Base-by-base conservation (phyloP, 2,888 invertebrate species). In the Leptopterna dolabrata region DNA sequence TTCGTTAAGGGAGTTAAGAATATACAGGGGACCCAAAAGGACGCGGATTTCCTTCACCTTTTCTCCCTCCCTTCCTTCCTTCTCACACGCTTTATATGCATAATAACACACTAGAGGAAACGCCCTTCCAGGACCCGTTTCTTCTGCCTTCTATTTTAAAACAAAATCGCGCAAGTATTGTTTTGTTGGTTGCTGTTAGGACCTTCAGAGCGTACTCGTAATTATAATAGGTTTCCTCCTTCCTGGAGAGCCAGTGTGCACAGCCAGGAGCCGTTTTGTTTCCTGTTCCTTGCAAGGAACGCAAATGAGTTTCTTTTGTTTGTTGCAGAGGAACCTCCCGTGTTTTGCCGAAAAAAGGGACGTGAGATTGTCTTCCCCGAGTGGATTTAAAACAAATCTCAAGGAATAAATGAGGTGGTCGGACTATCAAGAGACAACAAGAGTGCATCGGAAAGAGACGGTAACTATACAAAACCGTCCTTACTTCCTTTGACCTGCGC, bases 81-180 rank as follows among this genome's bases (percentile, higher is more conserved):
- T 24, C 78, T 78, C 78, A 78, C 78, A 78, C 78, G 45, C 78
- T 78, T 78, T 45, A 78, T 78, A 78, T 78, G 78, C 78, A 78
- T 78, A 45, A 78, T 73, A 73, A 78, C 78, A 78, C 78, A 45
- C 41, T 14, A 73, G 73, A 30, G 73, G 30, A 73, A 73, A 19
- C 63, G n/a, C 51, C 51, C 63, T 63, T 63, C 63, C 63, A 63
- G 63, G 24, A 19, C n/a, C 51, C 63, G 63, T 63, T 63, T 63
- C 63, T 63, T 63, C 63, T 63, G 63, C 63, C 24, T 19, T 63
- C 24, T 63, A 63, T 63, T 63, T 63, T 63, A 27, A 63, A 63
- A 63, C 63, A 63, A 63, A 63, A 63, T 63, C 63, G 63, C 19
- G 63, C 63, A 63, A 63, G 63, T 63, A 63, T 63, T 63, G 63